Evolutionary conservation across 2,797 vertebrate species (phyloP).

Genomic region (Gadopsis marmoratus): DNA sequence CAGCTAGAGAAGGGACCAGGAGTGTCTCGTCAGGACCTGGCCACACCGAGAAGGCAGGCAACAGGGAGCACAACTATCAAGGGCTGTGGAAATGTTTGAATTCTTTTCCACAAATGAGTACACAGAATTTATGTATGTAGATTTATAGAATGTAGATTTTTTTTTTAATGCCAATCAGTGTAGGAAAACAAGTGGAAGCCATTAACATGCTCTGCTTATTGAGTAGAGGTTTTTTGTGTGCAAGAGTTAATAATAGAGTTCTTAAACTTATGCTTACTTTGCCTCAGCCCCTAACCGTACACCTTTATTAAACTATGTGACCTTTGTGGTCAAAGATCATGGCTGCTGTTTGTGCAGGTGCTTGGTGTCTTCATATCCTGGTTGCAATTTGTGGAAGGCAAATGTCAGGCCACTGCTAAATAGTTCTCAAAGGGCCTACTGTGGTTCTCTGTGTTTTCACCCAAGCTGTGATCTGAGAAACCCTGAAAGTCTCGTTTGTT

Average conservation of each 20-base stretch:
- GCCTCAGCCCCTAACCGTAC: background rate
- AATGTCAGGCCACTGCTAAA: constrained; percentile 47
- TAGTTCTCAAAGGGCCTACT: constrained; percentile 39
- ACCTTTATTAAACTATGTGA: constrained; percentile 33
- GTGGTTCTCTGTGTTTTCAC: constrained; percentile 37
- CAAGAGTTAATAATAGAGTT: constrained; percentile 10
- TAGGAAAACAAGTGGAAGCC: constrained; percentile 8
- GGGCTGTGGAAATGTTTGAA: constrained; percentile 33
- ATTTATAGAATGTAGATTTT: background rate
- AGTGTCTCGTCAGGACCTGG: too few relatives aligned
- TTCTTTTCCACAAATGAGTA: constrained; percentile 35
- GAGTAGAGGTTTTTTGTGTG: background rate
- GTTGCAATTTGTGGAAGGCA: constrained; percentile 31
- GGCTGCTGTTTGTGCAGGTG: constrained; percentile 63
- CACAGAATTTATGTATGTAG: constrained; percentile 23
- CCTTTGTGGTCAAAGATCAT: constrained; percentile 40
- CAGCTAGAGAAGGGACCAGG: too few relatives aligned
- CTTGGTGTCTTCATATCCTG: constrained; percentile 45
- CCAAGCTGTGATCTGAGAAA: constrained; percentile 27
- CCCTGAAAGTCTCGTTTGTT: constrained; percentile 46
- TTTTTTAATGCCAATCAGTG: constrained; percentile 13
- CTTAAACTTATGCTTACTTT: constrained; percentile 5
- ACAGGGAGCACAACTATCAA: too few relatives aligned
- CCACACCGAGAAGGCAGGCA: too few relatives aligned
- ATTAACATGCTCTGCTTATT: constrained; percentile 4